A percentile compares a stretch with the other conserved stretches of the same genome.
phyloP scores from a whole-genome alignment of 2,797 vertebrate genomes.

The Babyrousa celebensis region DNA sequence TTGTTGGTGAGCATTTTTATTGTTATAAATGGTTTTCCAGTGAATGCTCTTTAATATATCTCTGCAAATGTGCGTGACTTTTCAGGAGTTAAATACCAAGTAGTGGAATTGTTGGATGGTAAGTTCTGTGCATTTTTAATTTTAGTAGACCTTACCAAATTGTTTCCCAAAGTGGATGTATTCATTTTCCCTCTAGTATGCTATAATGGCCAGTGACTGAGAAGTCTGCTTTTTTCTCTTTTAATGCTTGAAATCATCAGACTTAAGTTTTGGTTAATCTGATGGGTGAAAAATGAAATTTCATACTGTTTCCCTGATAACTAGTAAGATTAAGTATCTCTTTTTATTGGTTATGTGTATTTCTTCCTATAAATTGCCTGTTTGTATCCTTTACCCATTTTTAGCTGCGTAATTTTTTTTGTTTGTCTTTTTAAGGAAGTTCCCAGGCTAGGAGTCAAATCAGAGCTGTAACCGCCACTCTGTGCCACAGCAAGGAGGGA shows the following conservation, averaged over 20 bases:
- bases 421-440: too few relatives aligned
- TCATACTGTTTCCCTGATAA: not conserved
- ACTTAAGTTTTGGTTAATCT: not conserved
- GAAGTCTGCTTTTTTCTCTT: not conserved
- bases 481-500: too few relatives aligned
- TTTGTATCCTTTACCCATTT: slow-evolving; percentile 29
- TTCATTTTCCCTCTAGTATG: not conserved
- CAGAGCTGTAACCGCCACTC: too few relatives aligned
- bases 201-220: not conserved
- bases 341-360: not conserved
- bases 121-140: not conserved
- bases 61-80: not conserved
- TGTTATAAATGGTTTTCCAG: not conserved
- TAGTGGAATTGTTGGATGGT: not conserved
- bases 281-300: slow-evolving; percentile 9
- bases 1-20: slow-evolving; percentile 15
- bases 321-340: not conserved
- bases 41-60: not conserved
- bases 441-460: too few relatives aligned
- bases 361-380: slow-evolving; percentile 20
- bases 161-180: not conserved
- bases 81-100: not conserved
- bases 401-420: not conserved
- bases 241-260: not conserved
- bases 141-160: not conserved